Percentiles rank a stretch among this genome's conserved stretches.
Conservation (phyloP, 2,888 invertebrate species). For the Psylliodes chrysocephalus region DNA sequence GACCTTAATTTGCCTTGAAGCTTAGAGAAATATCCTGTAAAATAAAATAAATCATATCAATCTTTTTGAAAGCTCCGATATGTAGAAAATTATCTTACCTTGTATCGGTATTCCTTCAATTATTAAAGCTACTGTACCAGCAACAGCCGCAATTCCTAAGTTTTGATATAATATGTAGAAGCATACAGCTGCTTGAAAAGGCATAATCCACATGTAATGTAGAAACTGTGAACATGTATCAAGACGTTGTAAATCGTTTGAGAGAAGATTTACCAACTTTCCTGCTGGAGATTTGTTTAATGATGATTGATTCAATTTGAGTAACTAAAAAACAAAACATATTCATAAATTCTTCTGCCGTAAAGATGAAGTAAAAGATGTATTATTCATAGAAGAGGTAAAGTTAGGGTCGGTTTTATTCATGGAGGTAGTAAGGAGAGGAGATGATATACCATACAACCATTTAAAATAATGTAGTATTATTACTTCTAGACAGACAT, state of each 20-base stretch:
- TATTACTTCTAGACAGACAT: no score
- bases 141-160: constrained; percentile 68
- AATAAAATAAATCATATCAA: no score
- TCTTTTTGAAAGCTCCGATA: no score
- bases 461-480: no score
- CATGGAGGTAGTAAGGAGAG: no score
- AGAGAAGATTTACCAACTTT: constrained; percentile 84
- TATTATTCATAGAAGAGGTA: no score
- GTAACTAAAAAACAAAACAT: constrained; percentile 62
- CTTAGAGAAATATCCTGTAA: constrained; percentile 64
- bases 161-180: constrained; percentile 69
- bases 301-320: constrained; percentile 74
- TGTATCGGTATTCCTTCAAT: constrained; percentile 67
- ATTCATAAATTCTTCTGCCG: no score
- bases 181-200: constrained; percentile 75
- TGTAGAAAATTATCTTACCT: constrained; percentile 60
- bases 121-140: constrained; percentile 71
- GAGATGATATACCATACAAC: no score
- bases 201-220: constrained; percentile 86
- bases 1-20: constrained; percentile 62
- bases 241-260: constrained; percentile 86
- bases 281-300: constrained; percentile 85
- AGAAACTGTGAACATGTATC: constrained; percentile 76
- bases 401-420: no score
- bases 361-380: no score